These are phyloP conservation scores for Drosophila percnosoma DNA, from an alignment of 2,888 invertebrate genomes.

Conservation along the genomic window DNA sequence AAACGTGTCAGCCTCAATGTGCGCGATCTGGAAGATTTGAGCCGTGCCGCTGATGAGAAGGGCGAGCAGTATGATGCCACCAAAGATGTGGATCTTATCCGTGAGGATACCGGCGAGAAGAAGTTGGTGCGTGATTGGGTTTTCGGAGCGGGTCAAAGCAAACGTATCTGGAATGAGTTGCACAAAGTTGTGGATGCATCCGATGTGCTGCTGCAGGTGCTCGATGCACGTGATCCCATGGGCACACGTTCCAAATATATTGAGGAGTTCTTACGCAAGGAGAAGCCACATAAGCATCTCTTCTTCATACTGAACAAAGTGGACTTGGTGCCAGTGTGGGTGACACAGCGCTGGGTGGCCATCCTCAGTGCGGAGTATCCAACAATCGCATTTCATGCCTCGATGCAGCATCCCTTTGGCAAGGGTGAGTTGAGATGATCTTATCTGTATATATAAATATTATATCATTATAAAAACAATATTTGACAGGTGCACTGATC, in stretches of 20 bases:
- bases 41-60: constrained; percentile 89
- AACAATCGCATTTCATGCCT: constrained; percentile 99
- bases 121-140: constrained; percentile 96
- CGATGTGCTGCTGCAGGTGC: constrained; percentile 97
- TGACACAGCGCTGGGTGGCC: constrained; percentile 98
- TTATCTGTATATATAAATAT: neutral
- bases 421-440: constrained; percentile 87
- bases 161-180: constrained; percentile 99
- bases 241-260: constrained; percentile 97
- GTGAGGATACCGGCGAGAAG: constrained; percentile 92
- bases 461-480: neutral
- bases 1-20: constrained; percentile 94
- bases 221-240: constrained; percentile 98
- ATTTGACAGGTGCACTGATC: constrained; percentile 90
- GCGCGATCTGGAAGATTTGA: constrained; percentile 91
- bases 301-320: constrained; percentile 99
- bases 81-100: constrained; percentile 93
- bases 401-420: constrained; percentile 98
- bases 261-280: constrained; percentile 95
- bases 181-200: constrained; percentile 99
- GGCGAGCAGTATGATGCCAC: constrained; percentile 91
- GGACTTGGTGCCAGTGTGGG: constrained; percentile 98
- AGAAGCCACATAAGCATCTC: constrained; percentile 98
- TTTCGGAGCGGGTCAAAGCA: constrained; percentile 97
- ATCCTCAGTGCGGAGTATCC: constrained; percentile 97